A percentile compares a stretch with the other conserved stretches of the same genome.
Conservation (phyloP, 2,888 invertebrate species). For the Scaptomyza cyrtandrae region DNA sequence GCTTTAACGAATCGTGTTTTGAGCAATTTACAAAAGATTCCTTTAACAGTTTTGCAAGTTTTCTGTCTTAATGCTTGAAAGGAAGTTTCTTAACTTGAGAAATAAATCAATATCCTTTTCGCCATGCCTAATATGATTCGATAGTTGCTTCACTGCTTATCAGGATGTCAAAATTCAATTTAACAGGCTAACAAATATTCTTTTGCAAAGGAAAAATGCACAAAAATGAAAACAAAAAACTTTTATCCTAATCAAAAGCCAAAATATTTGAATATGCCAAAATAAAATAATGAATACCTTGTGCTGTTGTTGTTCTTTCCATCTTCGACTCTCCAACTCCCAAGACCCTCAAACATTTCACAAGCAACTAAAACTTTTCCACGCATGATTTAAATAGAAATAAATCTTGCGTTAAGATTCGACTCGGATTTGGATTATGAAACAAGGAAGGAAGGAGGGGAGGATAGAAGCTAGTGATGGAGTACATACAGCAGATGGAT, state of each 20-base stretch:
- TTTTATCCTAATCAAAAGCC: constrained; percentile 74
- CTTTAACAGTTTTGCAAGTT: background rate
- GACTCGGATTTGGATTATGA: constrained; percentile 76
- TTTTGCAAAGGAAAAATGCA: background rate
- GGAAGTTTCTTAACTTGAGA: no score
- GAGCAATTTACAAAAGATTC: background rate
- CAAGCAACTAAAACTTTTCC: constrained; percentile 58
- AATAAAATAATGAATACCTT: constrained; percentile 66
- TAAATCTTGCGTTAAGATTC: constrained; percentile 79
- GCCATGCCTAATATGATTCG: background rate
- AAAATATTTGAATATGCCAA: constrained; percentile 78
- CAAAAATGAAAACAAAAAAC: constrained; percentile 24
- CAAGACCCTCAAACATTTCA: constrained; percentile 23
- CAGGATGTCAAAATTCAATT: constrained; percentile 48
- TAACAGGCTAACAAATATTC: constrained; percentile 25
- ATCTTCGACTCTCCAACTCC: background rate
- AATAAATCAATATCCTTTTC: no score
- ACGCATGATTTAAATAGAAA: constrained; percentile 80
- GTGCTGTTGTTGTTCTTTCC: constrained; percentile 7
- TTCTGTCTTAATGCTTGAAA: no score
- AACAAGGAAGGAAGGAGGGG: constrained; percentile 29
- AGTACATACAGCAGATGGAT: constrained; percentile 5
- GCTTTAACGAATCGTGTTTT: background rate
- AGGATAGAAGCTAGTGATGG: background rate
- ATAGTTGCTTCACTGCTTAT: constrained; percentile 41